Base-by-base conservation (phyloP, 1,140 invertebrate genomes). In the Odontomachus brunneus region DNA sequence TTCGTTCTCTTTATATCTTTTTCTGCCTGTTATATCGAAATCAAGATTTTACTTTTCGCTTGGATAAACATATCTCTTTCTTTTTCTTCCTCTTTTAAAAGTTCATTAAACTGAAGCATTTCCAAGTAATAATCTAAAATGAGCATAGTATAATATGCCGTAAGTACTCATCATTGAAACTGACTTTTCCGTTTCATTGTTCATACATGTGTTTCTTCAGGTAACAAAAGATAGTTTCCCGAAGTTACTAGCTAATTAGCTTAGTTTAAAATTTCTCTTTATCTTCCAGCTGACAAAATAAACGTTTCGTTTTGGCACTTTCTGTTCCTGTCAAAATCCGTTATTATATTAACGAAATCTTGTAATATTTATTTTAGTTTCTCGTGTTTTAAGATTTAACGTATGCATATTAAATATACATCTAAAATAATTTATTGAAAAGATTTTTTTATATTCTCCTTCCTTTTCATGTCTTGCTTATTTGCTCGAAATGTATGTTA, bases 121-220 rank as follows among this genome's bases (percentile, higher is more conserved):
- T 73, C 44, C 55, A 73, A 14, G 26, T 53, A 65, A 76, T 26
- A 76, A 76, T 53, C 0, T 11, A 3, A 75, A 26, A 75, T n/a
- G 11, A 65, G 66, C 65, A 53, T 19, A 38, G 19, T 15, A 19
- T 75, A 51, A 51, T 51, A 26, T n/a, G n/a, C n/a, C n/a, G 19
- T 9, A 19, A 38, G 17, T 14, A 38, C 12, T 53, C 15, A 14
- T 38, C 19, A 38, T 19, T 66, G 26, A 49, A 53, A 53, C 60
- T 76, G 48, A 51, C 62, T 53, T 76, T 65, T 76, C 74, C 60
- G 44, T 9, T 76, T 53, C 66, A 66, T 76, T 76, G 44, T 60
- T 60, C 17, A 14, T 3, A 15, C 26, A 14, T 26, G 60, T 5
- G n/a, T 38, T 76, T 53, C 49, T 17, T 76, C 19, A 4, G 24